Base-by-base conservation (phyloP, 2,797 vertebrate species). In the Echiichthys vipera region DNA sequence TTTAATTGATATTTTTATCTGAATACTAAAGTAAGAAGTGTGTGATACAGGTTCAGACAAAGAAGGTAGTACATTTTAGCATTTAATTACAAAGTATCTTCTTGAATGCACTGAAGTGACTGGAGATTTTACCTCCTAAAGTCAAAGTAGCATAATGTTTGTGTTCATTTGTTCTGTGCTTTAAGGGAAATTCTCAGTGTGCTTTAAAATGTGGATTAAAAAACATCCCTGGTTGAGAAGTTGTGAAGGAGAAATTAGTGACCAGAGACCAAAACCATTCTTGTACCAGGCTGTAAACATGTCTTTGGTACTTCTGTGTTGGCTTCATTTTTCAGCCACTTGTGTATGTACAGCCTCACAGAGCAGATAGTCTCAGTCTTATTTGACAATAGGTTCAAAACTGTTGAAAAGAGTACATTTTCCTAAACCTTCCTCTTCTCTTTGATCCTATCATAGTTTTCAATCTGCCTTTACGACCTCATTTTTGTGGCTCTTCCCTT, bases 401-500 rank as follows among this genome's bases (percentile, higher is more conserved):
- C n/a, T 15, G 22, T 30, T 47, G 15, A 40, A 39, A 45, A 30
- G 24, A 6, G 42, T 49, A 0, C n/a, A 37, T 39, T 55, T 64
- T 40, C 7, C 20, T 6, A 29, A 51, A 56, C 22, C 27, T 22
- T n/a, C 24, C 8, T 8, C 1, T 34, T 46, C 27, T 70, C 51
- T 24, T 76, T 69, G 27, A 36, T 65, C 27, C 45, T 25, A 67
- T 45, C 36, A 3, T 17, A 50, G 27, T 65, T 64, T 67, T 80
- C 57, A 32, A n/a, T 72, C 40, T 34, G 42, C 50, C 25, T 74
- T 64, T 62, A 14, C 12, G 2, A 58, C 39, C 51, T 57, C 18
- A 51, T 76, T 76, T 69, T 74, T 75, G 68, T 45, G 74, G 73
- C 4, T 1, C 50, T 49, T 69, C 30, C 32, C 59, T 78, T 65